Evolutionary conservation across 2,797 vertebrate species (phyloP).

Genomic region (Xenopus petersii): DNA sequence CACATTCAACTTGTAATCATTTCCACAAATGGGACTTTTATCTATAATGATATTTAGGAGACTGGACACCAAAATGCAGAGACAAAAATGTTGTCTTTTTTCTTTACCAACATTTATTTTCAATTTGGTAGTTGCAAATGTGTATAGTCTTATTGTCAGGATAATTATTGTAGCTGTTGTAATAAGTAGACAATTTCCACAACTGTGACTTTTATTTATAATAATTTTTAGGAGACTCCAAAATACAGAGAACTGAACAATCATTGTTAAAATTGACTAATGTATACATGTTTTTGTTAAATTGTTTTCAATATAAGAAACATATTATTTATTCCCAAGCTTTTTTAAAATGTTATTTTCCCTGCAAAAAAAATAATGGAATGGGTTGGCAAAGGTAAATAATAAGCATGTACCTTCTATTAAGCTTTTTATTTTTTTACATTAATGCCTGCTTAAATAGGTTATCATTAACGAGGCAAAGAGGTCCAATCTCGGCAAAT

Average conservation of each 20-base stretch:
- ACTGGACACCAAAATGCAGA: too few species aligned
- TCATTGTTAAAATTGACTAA: background rate
- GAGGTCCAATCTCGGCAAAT: constrained; percentile 5
- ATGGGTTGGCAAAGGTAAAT: background rate
- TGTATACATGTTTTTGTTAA: background rate
- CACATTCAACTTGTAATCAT: too few species aligned
- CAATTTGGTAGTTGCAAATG: too few species aligned
- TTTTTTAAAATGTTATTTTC: background rate
- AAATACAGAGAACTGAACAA: background rate
- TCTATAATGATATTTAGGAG: too few species aligned
- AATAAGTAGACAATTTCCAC: too few species aligned
- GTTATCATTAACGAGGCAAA: constrained; percentile 5
- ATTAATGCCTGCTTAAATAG: constrained; percentile 3
- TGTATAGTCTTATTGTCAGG: too few species aligned
- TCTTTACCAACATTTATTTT: too few species aligned
- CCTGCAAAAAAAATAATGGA: background rate
- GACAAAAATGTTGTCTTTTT: too few species aligned
- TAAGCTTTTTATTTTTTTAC: background rate
- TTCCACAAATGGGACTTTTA: too few species aligned
- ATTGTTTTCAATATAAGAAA: background rate
- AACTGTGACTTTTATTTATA: too few species aligned
- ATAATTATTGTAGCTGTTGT: too few species aligned
- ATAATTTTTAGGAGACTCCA: background rate
- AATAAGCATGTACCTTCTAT: background rate
- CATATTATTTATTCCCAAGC: background rate